These are phyloP conservation scores for Takifugu flavidus DNA, from an alignment of 2,113 vertebrate genomes.

Conservation along the genomic window DNA sequence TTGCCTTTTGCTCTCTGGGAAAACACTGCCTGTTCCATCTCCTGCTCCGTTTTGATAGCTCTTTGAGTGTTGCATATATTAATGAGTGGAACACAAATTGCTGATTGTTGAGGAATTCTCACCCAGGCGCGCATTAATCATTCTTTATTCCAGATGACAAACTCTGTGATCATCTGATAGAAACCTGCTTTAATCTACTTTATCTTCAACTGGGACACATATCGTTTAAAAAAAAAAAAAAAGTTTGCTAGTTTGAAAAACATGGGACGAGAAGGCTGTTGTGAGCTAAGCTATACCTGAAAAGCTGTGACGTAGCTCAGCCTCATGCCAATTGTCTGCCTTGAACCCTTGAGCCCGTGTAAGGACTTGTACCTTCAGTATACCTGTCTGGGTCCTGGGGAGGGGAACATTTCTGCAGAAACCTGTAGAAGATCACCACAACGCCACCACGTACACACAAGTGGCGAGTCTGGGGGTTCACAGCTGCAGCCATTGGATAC, in stretches of 20 bases:
- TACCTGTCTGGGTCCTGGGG: not conserved
- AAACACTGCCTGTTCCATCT: conserved; percentile 48
- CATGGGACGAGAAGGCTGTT: no score
- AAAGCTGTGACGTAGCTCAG: no score
- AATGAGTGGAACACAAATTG: conserved; percentile 57
- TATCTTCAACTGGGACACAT: not conserved
- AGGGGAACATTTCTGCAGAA: not conserved
- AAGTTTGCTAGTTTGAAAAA: no score
- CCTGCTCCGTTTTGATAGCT: conserved; percentile 32
- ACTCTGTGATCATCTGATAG: no score
- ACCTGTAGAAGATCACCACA: not conserved
- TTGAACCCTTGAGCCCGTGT: conserved; percentile 5
- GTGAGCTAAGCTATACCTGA: no score
- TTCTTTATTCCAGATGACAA: conserved; percentile 12
- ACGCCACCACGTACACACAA: not conserved
- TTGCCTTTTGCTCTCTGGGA: conserved; percentile 50
- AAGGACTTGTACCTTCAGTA: conserved; percentile 23
- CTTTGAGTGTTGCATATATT: conserved; percentile 58
- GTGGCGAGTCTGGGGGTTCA: conserved; percentile 4
- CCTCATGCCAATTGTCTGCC: not conserved
- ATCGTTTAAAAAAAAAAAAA: not conserved
- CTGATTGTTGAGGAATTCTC: conserved; percentile 48
- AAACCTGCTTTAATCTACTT: no score
- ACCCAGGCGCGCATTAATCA: conserved; percentile 48
- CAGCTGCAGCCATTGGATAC: conserved; percentile 43